Percentiles rank a stretch among this genome's conserved stretches.
Evolutionary conservation across 35 echinoderm and acorn worm genomes (phyloP).

Genomic region (Patiria miniata): DNA sequence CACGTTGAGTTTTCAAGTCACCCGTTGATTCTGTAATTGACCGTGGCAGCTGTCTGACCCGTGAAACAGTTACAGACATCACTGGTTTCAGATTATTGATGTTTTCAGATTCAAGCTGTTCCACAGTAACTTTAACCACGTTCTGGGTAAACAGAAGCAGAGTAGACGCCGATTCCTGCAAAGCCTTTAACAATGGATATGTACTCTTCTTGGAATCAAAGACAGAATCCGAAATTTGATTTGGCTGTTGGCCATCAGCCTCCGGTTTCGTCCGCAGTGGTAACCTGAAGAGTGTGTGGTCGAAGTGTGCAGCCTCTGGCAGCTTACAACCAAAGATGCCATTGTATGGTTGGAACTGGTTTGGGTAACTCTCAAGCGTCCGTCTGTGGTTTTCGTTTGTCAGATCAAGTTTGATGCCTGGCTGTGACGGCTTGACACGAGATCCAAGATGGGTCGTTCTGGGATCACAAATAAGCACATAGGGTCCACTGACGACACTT

Average conservation of each 20-base stretch:
- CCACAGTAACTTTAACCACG: constrained; percentile 41
- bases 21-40: background rate
- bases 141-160: constrained; percentile 81
- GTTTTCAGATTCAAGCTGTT: background rate
- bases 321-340: constrained; percentile 80
- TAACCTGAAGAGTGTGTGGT: constrained; percentile 75
- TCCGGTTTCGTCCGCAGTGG: constrained; percentile 56
- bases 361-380: constrained; percentile 33
- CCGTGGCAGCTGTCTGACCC: background rate
- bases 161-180: constrained; percentile 44
- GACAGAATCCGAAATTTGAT: constrained; percentile 36
- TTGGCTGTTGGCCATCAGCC: constrained; percentile 28
- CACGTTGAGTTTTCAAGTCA: background rate
- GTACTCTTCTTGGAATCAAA: constrained; percentile 37
- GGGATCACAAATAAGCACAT: constrained; percentile 76
- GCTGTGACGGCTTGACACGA: constrained; percentile 12
- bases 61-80: background rate
- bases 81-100: background rate
- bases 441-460: constrained; percentile 48
- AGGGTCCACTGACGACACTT: constrained; percentile 65
- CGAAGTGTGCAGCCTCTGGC: background rate
- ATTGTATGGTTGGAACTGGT: constrained; percentile 81
- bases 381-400: background rate
- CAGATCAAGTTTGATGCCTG: constrained; percentile 73
- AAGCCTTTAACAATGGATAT: constrained; percentile 24